These are phyloP conservation scores for Helogale parvula DNA, from an alignment of 2,113 vertebrate genomes.

Conservation along the genomic window DNA sequence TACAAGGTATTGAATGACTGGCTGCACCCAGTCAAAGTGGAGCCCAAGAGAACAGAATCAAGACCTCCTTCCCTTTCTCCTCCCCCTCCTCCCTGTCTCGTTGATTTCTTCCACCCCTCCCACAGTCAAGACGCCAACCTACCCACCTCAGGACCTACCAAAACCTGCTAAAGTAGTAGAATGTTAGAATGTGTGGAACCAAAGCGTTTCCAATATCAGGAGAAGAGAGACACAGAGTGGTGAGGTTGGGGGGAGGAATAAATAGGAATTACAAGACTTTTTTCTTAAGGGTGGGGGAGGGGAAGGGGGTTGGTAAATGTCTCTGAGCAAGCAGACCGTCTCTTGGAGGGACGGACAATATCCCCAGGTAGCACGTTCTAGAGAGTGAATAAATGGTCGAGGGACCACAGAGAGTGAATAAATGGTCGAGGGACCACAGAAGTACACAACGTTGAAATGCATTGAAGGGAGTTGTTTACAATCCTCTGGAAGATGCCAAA, in stretches of 20 bases:
- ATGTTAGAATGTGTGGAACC: not conserved
- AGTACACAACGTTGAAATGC: not conserved
- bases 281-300: not conserved
- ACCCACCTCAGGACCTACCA: not conserved
- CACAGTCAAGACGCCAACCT: not conserved
- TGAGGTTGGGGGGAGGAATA: rapidly evolving
- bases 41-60: not conserved
- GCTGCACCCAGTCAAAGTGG: not conserved
- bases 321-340: not conserved
- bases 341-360: not conserved
- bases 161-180: not conserved
- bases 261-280: not conserved
- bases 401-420: not conserved
- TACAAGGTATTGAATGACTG: not conserved
- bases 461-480: conserved; percentile 24
- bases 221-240: not conserved
- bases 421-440: not conserved
- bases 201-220: not conserved
- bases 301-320: too few relatives aligned
- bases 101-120: not conserved
- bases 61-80: not conserved
- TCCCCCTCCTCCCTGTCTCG: not conserved
- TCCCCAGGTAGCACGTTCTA: conserved; percentile 48
- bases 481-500: not conserved
- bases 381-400: not conserved